Conservation (phyloP, 2,888 invertebrate species). For the Melitaea athalia region DNA sequence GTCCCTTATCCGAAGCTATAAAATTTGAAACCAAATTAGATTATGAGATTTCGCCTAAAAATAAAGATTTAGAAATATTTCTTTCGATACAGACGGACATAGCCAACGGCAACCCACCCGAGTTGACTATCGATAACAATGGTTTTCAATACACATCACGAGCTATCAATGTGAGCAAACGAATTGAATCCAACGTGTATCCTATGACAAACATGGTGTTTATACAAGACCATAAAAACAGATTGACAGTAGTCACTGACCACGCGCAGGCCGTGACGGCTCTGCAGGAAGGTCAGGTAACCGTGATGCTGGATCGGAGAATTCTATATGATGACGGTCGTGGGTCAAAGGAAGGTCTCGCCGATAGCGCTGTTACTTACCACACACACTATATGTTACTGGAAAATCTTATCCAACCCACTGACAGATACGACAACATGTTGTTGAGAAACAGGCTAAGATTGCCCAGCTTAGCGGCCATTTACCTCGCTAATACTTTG, state of each 20-base stretch:
- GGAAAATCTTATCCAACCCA: constrained; percentile 56
- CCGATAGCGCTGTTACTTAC: constrained; percentile 90
- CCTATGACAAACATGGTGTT: constrained; percentile 95
- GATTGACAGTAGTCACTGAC: constrained; percentile 90
- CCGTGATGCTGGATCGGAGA: constrained; percentile 96
- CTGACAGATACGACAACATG: constrained; percentile 29
- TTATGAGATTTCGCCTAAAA: constrained; percentile 91
- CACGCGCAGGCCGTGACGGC: constrained; percentile 96
- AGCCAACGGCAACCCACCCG: constrained; percentile 88
- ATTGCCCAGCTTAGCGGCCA: constrained; percentile 63
- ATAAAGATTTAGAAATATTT: constrained; percentile 93
- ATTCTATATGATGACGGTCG: constrained; percentile 95
- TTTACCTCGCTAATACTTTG: constrained; percentile 55
- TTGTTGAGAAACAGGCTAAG: constrained; percentile 41
- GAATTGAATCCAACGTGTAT: constrained; percentile 96
- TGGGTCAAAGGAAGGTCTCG: constrained; percentile 95
- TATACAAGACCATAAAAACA: constrained; percentile 86
- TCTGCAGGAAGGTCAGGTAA: constrained; percentile 93
- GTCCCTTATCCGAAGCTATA: constrained; percentile 86
- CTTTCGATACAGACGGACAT: constrained; percentile 94
- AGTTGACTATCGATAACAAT: constrained; percentile 93
- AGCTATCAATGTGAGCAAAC: constrained; percentile 88
- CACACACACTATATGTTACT: constrained; percentile 64
- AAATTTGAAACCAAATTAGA: constrained; percentile 91
- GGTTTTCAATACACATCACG: constrained; percentile 94